Conservation (phyloP, 2,888 invertebrate genomes). For the Nudaria mundana region DNA sequence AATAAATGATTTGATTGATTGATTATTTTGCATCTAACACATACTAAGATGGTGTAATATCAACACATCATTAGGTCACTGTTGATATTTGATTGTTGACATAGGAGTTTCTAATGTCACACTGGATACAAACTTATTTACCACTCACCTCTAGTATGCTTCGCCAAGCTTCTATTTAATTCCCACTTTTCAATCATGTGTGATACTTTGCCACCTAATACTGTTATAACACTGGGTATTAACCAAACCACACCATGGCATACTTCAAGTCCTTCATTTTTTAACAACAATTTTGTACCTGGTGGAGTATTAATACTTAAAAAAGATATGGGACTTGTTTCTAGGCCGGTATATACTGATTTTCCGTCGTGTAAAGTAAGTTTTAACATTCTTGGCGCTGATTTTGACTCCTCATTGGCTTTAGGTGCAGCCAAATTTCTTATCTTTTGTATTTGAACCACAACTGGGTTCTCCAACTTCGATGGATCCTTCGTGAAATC, state of each 20-base stretch:
- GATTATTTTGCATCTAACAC: too few species aligned
- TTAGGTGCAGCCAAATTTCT: slow-evolving; percentile 95
- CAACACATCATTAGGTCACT: too few species aligned
- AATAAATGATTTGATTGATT: too few species aligned
- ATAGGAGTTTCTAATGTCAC: too few species aligned
- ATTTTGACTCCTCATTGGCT: slow-evolving; percentile 91
- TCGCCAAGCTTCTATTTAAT: slow-evolving; percentile 83
- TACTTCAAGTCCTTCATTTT: slow-evolving; percentile 72
- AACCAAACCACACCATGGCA: slow-evolving; percentile 89
- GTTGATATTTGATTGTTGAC: too few species aligned
- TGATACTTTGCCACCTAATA: slow-evolving; percentile 92
- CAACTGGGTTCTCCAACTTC: slow-evolving; percentile 81
- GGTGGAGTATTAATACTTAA: slow-evolving; percentile 93
- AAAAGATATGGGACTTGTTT: slow-evolving; percentile 85
- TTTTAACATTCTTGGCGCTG: slow-evolving; percentile 92
- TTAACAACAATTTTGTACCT: slow-evolving; percentile 88
- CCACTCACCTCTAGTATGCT: slow-evolving; percentile 80
- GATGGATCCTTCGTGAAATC: slow-evolving; percentile 82
- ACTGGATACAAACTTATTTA: not conserved
- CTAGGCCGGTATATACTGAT: slow-evolving; percentile 88
- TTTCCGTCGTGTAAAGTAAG: slow-evolving; percentile 93
- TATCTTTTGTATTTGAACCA: slow-evolving; percentile 93
- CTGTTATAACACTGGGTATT: slow-evolving; percentile 83
- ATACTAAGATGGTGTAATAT: too few species aligned
- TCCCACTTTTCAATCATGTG: slow-evolving; percentile 95